These are phyloP conservation scores for Etheostoma cragini DNA, from an alignment of 2,113 vertebrate species.

Conservation along the genomic window DNA sequence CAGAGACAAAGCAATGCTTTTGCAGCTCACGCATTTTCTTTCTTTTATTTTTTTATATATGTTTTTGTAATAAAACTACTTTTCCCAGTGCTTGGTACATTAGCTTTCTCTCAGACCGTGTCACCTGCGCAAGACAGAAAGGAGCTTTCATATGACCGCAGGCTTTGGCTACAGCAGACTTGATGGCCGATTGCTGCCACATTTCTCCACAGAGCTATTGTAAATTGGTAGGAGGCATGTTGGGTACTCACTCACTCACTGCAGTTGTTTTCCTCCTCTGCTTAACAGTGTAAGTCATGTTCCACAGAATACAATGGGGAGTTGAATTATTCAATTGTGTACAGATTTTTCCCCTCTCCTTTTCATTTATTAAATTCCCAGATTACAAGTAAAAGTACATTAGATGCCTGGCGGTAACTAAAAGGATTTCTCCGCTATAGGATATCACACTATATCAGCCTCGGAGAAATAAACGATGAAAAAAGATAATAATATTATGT, in stretches of 20 bases:
- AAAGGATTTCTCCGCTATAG: conserved; percentile 69
- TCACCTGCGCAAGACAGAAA: conserved; percentile 71
- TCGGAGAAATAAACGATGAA: conserved; percentile 60
- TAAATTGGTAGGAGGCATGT: conserved; percentile 60
- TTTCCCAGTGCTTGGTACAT: conserved; percentile 83
- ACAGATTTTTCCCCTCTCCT: conserved; percentile 58
- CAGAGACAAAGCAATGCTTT: conserved; percentile 83
- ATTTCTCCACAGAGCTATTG: conserved; percentile 62
- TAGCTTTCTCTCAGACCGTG: conserved; percentile 73
- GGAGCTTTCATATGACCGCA: conserved; percentile 56
- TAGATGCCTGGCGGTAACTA: conserved; percentile 68
- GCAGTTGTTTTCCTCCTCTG: conserved; percentile 58
- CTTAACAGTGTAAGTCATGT: conserved; percentile 67
- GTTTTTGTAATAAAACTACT: conserved; percentile 84
- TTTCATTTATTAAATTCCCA: conserved; percentile 77
- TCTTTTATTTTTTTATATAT: conserved; percentile 77
- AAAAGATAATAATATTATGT: conserved; percentile 76
- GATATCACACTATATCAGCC: conserved; percentile 74
- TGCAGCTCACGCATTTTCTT: conserved; percentile 70
- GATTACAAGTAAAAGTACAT: conserved; percentile 81
- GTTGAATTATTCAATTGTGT: conserved; percentile 73
- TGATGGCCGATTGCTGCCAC: conserved; percentile 61
- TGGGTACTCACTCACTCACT: conserved; percentile 53
- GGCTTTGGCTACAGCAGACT: conserved; percentile 60
- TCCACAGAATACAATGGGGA: conserved; percentile 60